Percentiles rank a stretch among this genome's conserved stretches.
These are phyloP conservation scores for Pantelozetes paolii DNA, from an alignment of 2,888 invertebrate genomes.

Conservation along the genomic window DNA sequence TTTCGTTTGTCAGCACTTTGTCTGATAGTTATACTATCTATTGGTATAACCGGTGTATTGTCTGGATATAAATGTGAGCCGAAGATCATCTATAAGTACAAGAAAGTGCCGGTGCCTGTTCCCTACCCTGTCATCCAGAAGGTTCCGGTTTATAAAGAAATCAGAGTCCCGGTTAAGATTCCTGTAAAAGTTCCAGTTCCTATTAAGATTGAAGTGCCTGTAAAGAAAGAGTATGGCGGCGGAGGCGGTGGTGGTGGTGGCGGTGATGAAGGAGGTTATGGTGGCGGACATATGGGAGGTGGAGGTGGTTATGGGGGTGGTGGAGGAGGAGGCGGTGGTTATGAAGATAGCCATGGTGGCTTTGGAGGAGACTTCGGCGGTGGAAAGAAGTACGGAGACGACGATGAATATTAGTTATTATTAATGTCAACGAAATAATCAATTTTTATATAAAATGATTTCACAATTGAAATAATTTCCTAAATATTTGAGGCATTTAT, in stretches of 20 bases:
- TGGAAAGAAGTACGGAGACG: not conserved
- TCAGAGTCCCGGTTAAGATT: slow-evolving; percentile 14
- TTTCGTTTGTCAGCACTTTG: not conserved
- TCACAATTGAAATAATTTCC: no score
- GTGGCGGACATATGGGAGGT: not conserved
- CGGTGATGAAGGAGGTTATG: not conserved
- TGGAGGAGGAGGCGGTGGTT: not conserved
- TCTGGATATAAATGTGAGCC: not conserved
- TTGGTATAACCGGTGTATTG: not conserved
- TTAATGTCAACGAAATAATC: not conserved
- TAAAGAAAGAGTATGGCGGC: not conserved
- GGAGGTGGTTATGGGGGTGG: not conserved
- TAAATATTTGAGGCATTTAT: no score
- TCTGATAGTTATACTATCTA: not conserved
- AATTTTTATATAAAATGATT: no score
- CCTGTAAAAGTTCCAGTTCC: slow-evolving; percentile 5
- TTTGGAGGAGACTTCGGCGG: not conserved
- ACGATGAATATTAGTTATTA: not conserved
- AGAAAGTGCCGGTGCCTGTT: slow-evolving; percentile 12
- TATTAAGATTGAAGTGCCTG: not conserved
- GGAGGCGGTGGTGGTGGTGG: not conserved
- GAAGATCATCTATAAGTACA: slow-evolving; percentile 11
- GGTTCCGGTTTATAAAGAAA: not conserved
- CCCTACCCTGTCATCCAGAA: slow-evolving; percentile 27
- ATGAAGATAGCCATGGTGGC: not conserved